These are phyloP conservation scores for Luscinia luscinia DNA, from an alignment of 2,797 vertebrate species.

Conservation along the genomic window DNA sequence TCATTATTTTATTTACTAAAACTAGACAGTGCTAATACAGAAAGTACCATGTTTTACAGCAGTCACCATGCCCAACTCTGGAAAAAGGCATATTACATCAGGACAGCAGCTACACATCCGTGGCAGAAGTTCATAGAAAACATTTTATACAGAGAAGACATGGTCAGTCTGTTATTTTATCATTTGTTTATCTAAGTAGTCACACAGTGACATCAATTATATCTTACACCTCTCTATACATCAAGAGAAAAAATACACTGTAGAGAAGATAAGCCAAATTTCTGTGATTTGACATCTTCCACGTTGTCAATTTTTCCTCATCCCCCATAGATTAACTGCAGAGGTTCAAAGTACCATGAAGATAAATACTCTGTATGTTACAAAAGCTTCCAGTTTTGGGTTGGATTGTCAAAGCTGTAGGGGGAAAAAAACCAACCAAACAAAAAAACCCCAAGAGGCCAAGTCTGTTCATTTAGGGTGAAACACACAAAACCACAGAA, in stretches of 20 bases:
- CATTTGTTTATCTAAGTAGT: background rate
- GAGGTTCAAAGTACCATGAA: background rate
- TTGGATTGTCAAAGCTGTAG: background rate
- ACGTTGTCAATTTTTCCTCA: background rate
- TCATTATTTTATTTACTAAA: background rate
- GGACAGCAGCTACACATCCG: background rate
- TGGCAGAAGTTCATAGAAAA: background rate
- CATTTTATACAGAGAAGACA: background rate
- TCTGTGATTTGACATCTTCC: background rate
- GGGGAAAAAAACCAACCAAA: no score
- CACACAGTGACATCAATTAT: background rate
- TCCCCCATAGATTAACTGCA: background rate
- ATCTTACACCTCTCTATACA: background rate
- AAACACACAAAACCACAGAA: background rate
- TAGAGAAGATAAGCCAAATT: background rate
- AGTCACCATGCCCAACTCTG: rapidly evolving
- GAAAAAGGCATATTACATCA: background rate
- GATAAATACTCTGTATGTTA: background rate
- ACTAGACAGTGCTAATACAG: background rate
- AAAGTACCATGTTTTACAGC: background rate
- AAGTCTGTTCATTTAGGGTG: background rate
- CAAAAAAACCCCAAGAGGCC: background rate
- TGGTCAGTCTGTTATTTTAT: background rate
- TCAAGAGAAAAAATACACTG: background rate
- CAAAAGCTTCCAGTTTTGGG: background rate